Base-by-base conservation (phyloP, 1,140 invertebrate genomes). In the Panulirus ornatus region DNA sequence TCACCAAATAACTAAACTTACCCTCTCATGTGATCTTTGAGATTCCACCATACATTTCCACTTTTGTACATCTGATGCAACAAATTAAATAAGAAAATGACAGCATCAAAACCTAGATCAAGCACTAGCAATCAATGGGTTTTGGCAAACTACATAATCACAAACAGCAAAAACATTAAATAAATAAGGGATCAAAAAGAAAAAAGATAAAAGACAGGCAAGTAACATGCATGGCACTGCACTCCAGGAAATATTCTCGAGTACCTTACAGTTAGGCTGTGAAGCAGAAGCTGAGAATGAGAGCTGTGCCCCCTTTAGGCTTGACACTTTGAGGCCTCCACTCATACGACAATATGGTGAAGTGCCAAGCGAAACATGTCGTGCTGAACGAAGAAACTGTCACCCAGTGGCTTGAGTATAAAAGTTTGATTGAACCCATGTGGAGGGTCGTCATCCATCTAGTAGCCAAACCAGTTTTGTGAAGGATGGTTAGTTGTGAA, bases 361-460 rank as follows among this genome's bases (percentile, higher is more conserved):
- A 98, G 95, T 91, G 96, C 96, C 93, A 98, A 95, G 94, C 97
- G 95, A 95, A 98, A 98, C 94, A 97, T 96, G 94, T 98, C 97
- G 94, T 98, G 97, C 95, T 97, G 97, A 93, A 98, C 96, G 95
- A 97, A 98, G 95, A 97, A 98, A 94, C 96, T 97, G 93, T 95
- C 96, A 94, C 96, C 96, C 92, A 97, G 96, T 92, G 96, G 97
- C 95, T 97, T 98, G 94, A 98, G 94, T 90, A 98, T 96, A 96
- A 98, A 98, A 92, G 96, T 97, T 95, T 98, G 97, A 94, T 96
- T 96, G 95, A 98, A 98, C 92, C 96, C 96, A 94, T 98, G 97
- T 92, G 97, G 97, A 93, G 96, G 96, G 95, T 98, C 97, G 93
- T 98, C 97, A 94, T 98, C 97, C 93, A 97, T 98, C 97, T 97